Conservation (phyloP, 2,113 vertebrate species). For the Ranitomeya imitator region DNA sequence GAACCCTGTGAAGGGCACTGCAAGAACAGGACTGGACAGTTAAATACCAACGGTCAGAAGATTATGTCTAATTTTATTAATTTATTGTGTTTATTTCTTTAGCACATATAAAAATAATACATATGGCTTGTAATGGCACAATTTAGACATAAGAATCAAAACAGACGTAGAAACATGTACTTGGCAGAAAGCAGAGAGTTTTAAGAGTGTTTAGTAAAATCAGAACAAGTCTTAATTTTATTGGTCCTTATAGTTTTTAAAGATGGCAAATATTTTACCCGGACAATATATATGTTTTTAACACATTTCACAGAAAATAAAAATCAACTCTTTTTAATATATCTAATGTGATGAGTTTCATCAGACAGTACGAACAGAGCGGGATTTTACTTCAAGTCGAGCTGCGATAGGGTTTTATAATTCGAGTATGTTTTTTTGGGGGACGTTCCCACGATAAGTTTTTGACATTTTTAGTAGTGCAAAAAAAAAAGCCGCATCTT, state of each 20-base stretch:
- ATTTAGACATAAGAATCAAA: slow-evolving; percentile 4
- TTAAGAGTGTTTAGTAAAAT: background rate
- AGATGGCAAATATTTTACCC: background rate
- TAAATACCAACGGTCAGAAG: background rate
- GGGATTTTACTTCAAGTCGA: too few species aligned
- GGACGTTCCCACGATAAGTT: too few species aligned
- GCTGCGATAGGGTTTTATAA: too few species aligned
- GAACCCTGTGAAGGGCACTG: background rate
- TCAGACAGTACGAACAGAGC: too few species aligned
- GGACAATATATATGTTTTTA: background rate
- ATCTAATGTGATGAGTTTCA: too few species aligned
- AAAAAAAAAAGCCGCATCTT: too few species aligned
- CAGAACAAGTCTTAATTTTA: background rate
- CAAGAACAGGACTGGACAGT: background rate
- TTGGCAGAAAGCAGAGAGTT: background rate
- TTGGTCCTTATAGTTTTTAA: background rate
- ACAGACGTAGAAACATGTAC: background rate
- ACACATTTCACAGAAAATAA: too few species aligned
- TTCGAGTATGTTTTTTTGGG: too few species aligned
- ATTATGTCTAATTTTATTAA: background rate
- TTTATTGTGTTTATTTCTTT: slow-evolving; percentile 21
- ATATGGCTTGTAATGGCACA: slow-evolving; percentile 35
- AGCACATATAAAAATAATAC: slow-evolving; percentile 35
- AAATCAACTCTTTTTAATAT: too few species aligned
- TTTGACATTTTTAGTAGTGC: too few species aligned